These are phyloP conservation scores for Anolis apletophallus DNA, from an alignment of 2,797 vertebrate genomes.

Conservation along the genomic window DNA sequence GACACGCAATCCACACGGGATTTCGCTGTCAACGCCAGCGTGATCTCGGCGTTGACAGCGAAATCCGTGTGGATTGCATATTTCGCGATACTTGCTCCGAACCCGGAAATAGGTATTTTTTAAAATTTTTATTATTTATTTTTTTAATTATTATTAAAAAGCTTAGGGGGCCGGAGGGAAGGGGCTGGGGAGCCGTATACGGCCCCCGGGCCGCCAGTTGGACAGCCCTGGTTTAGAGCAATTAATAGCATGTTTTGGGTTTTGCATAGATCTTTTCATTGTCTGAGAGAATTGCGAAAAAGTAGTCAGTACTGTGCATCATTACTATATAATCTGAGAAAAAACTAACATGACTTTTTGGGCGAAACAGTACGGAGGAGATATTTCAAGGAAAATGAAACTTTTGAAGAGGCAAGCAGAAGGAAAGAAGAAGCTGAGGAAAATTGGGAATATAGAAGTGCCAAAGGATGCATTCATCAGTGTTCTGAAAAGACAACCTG, in stretches of 20 bases:
- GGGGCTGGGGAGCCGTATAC: too few relatives aligned
- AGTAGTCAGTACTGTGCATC: not conserved
- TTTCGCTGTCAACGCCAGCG: too few relatives aligned
- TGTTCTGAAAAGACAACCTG: conserved; percentile 84
- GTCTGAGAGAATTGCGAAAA: not conserved
- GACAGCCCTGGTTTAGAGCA: too few relatives aligned
- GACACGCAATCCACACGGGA: too few relatives aligned
- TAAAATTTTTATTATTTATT: too few relatives aligned
- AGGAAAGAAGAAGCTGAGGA: conserved; percentile 94
- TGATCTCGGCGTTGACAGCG: too few relatives aligned
- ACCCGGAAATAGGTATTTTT: too few relatives aligned
- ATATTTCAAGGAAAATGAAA: conserved; percentile 95
- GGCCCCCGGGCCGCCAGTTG: too few relatives aligned
- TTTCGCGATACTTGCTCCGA: too few relatives aligned
- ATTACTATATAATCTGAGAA: not conserved
- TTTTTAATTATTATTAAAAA: too few relatives aligned
- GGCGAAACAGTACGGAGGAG: conserved; percentile 82
- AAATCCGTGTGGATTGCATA: too few relatives aligned
- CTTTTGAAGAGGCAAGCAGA: conserved; percentile 94
- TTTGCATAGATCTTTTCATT: not conserved
- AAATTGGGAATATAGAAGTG: conserved; percentile 91
- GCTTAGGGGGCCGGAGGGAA: too few relatives aligned
- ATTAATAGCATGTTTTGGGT: not conserved
- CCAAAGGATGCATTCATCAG: conserved; percentile 94
- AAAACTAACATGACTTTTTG: not conserved